Base-by-base conservation (phyloP, 2,888 invertebrate genomes). In the Exephanes ischioxanthus region DNA sequence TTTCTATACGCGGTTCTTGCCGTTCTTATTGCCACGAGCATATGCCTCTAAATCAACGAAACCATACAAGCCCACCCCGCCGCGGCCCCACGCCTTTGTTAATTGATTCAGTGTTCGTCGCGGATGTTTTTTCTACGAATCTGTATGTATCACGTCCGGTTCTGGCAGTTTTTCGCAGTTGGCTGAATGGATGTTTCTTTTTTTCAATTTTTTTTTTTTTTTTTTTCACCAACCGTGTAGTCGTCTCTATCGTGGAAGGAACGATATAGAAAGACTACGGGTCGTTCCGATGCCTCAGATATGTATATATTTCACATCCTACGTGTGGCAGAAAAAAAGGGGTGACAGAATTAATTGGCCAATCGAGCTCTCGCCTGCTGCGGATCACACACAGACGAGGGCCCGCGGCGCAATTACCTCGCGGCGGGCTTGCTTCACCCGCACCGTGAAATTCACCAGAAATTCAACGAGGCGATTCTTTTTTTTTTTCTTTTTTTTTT, bases 281-380 rank as follows among this genome's bases (percentile, higher is more conserved):
- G 16, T 41, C 58, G 45, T 76, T 63, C 30, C 41, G 45, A 41
- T 41, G 55, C 71, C 19, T 53, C 72, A 30, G 66, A 66, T 53
- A 71, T 71, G 48, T 51, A 61, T 78, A n/a, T 55, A 26, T 30
- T 51, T 11, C 30, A 51, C 33, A 22, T 66, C 9, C 3, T 66
- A 77, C 45, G 45, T 63, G 53, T 58, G 22, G 61, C 41, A 26
- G 41, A 83, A 83, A 45, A 67, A 63, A 33, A 58, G 55, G 67
- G 61, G 67, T 72, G 68, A 72, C 80, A 68, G 80, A 80, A 82
- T 85, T 85, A 85, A 82, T 85, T 85, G 85, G 75, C 66, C 82
- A 85, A 85, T 85, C 82, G 85, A 58, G 71, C 53, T 73, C 73
- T 66, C 71, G 73, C 58, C 63, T 30, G 68, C 48, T 71, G 66